Conservation (phyloP, 2,113 vertebrate species). For the Spea bombifrons region DNA sequence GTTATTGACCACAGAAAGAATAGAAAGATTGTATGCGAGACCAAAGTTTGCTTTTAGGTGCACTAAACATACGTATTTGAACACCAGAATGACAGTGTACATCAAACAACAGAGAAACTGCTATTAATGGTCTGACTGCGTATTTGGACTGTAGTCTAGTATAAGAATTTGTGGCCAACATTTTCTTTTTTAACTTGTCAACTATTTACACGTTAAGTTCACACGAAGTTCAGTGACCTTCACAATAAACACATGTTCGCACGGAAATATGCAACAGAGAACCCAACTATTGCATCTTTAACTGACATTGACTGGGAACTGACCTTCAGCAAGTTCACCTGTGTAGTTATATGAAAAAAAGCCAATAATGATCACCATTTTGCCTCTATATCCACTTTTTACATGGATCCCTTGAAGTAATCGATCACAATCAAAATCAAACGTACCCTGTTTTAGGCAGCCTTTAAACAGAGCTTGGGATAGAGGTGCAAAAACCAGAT, state of each 20-base stretch:
- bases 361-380: no score
- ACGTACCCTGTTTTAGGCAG: no score
- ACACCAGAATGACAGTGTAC: not conserved
- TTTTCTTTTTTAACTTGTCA: not conserved
- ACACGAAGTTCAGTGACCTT: no score
- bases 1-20: slow-evolving; percentile 30
- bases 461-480: no score
- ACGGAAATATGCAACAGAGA: not conserved
- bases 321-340: not conserved
- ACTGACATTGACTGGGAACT: not conserved
- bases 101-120: no score
- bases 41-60: slow-evolving; percentile 11
- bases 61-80: not conserved
- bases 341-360: no score
- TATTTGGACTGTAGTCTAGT: not conserved
- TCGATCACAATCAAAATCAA: no score
- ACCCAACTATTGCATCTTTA: not conserved
- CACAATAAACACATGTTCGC: not conserved
- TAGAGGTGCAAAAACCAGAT: no score
- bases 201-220: no score
- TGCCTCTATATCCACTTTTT: no score
- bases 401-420: no score
- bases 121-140: not conserved
- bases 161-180: not conserved
- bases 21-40: not conserved